phyloP scores from a whole-genome alignment of 2,888 invertebrate species.

The Deilephila porcellus region DNA sequence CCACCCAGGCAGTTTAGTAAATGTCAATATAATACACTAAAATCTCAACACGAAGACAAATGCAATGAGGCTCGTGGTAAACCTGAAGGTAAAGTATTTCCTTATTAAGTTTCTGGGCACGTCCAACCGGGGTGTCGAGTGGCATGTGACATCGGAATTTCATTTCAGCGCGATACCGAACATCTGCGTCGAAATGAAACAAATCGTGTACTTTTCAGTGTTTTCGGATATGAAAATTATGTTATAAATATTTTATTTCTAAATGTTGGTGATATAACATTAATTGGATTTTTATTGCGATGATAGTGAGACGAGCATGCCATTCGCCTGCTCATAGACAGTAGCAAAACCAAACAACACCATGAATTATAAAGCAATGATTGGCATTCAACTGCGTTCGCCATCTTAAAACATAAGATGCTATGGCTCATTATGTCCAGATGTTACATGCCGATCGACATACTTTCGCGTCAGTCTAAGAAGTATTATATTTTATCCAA shows the following conservation, averaged over 20 bases:
- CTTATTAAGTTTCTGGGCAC: slow-evolving; percentile 26
- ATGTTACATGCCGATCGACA: too few relatives aligned
- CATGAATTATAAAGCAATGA: too few relatives aligned
- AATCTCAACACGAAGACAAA: neutral
- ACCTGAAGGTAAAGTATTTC: slow-evolving; percentile 6
- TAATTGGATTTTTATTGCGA: too few relatives aligned
- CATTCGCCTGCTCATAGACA: too few relatives aligned
- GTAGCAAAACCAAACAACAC: too few relatives aligned
- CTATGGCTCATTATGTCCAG: too few relatives aligned
- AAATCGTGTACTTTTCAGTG: slow-evolving; percentile 22
- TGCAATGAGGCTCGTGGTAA: neutral
- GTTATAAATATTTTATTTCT: neutral
- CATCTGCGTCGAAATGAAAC: slow-evolving; percentile 29
- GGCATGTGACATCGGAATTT: slow-evolving; percentile 31
- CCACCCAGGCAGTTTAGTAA: neutral
- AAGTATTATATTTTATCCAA: too few relatives aligned
- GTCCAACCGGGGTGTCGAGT: slow-evolving; percentile 14
- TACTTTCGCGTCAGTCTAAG: too few relatives aligned
- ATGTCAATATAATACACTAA: neutral
- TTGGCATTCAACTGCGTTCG: too few relatives aligned
- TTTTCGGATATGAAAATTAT: neutral
- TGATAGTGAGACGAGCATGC: too few relatives aligned
- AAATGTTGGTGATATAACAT: too few relatives aligned
- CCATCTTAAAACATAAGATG: too few relatives aligned
- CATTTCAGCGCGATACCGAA: slow-evolving; percentile 29